A percentile compares a stretch with the other conserved stretches of the same genome.
phyloP scores from a whole-genome alignment of 2,888 invertebrate genomes.

The Frankliniella intonsa region DNA sequence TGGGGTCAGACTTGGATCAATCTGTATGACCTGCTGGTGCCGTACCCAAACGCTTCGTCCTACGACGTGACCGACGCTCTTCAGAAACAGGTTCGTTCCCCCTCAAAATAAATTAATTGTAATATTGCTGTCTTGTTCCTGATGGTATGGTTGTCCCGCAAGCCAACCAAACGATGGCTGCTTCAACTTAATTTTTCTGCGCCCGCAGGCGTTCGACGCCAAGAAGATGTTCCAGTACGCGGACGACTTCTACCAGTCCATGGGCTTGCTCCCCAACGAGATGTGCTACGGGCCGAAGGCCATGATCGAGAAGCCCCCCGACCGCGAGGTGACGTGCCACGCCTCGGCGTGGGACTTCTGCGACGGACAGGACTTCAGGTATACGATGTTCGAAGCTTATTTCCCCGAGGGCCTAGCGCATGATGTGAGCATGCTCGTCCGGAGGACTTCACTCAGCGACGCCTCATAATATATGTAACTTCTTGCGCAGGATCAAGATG shows the following conservation, averaged over 20 bases:
- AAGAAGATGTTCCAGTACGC: conserved; percentile 78
- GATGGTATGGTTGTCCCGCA: too few species aligned
- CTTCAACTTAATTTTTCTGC: not conserved
- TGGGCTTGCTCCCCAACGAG: conserved; percentile 82
- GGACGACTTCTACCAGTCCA: conserved; percentile 85
- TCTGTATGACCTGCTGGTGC: conserved; percentile 72
- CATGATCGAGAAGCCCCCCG: conserved; percentile 74
- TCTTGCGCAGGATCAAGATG: conserved; percentile 71
- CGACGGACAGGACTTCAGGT: conserved; percentile 82
- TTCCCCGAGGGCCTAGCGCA: too few species aligned
- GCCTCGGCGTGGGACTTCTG: conserved; percentile 95
- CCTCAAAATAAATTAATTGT: not conserved
- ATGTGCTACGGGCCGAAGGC: conserved; percentile 85
- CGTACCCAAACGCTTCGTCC: conserved; percentile 77
- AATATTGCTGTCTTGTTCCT: not conserved
- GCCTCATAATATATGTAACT: not conserved
- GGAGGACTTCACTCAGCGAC: too few species aligned
- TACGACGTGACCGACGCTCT: conserved; percentile 81
- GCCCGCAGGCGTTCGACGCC: conserved; percentile 68
- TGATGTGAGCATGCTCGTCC: too few species aligned
- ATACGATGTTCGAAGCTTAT: conserved; percentile 32
- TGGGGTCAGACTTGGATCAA: conserved; percentile 86
- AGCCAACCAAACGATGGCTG: too few species aligned
- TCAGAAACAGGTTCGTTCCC: conserved; percentile 59
- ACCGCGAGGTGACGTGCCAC: conserved; percentile 69